phyloP scores from a whole-genome alignment of 2,888 invertebrate genomes.

The Dolichomitus sp. region DNA sequence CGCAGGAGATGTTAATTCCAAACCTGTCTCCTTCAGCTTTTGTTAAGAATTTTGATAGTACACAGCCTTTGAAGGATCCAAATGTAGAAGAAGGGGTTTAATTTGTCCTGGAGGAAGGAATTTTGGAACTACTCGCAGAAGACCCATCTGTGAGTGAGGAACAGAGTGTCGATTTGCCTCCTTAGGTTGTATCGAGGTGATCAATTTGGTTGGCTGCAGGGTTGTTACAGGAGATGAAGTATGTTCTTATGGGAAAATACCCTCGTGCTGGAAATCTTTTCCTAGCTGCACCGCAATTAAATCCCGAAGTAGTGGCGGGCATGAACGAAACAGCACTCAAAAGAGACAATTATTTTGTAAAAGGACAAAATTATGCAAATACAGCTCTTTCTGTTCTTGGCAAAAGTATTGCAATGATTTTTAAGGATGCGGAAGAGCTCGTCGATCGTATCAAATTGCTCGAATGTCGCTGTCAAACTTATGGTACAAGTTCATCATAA shows the following conservation, averaged over 20 bases:
- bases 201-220: neutral
- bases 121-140: neutral
- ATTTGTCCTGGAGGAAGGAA: neutral
- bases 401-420: slow-evolving; percentile 18
- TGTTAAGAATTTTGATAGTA: no score
- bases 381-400: neutral
- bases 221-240: neutral
- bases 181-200: neutral
- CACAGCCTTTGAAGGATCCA: neutral
- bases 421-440: slow-evolving; percentile 32
- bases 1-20: neutral
- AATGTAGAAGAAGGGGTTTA: neutral
- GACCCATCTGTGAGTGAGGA: neutral
- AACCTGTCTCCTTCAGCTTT: no score
- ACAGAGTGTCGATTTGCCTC: neutral
- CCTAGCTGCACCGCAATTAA: no score
- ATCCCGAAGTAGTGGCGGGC: no score
- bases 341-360: neutral
- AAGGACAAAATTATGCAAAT: neutral
- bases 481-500: slow-evolving; percentile 44
- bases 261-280: no score
- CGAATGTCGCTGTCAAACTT: slow-evolving; percentile 36
- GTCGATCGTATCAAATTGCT: slow-evolving; percentile 40
- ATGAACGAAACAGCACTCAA: no score
- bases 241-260: neutral